These are phyloP conservation scores for Margarornis squamiger DNA, from an alignment of 2,797 vertebrate genomes.

Conservation along the genomic window DNA sequence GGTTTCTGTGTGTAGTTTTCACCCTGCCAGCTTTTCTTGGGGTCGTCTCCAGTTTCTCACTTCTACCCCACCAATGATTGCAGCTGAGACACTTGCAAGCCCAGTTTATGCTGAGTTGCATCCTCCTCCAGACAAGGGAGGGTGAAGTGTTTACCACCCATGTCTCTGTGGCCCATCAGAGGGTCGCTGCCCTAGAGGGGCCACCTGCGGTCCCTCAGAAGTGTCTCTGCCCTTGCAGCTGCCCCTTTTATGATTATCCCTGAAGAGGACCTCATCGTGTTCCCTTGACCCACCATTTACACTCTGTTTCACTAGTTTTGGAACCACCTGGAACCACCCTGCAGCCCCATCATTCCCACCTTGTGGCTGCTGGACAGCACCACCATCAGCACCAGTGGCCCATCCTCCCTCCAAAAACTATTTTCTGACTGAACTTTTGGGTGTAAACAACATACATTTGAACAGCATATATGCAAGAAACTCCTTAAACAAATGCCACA, in stretches of 20 bases:
- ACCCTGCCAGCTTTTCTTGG: accelerated
- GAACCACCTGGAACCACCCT: accelerated
- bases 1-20: neutral
- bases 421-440: neutral
- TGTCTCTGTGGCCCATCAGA: accelerated
- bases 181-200: no score
- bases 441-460: neutral
- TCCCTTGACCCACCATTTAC: neutral
- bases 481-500: neutral
- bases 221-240: neutral
- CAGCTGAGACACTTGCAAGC: neutral
- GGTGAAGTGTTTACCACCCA: accelerated
- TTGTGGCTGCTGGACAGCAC: accelerated
- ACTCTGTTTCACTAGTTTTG: neutral
- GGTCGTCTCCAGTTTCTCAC: neutral
- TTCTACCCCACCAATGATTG: neutral
- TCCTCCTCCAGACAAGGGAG: accelerated
- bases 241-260: neutral
- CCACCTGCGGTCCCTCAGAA: accelerated
- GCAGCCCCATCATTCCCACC: neutral
- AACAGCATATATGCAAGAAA: neutral
- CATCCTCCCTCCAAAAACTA: accelerated
- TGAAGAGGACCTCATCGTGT: no score
- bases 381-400: neutral
- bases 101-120: neutral